Percentiles rank a stretch among this genome's conserved stretches.
Evolutionary conservation across 2,113 vertebrate genomes (phyloP).

Genomic region (Heteronetta atricapilla): DNA sequence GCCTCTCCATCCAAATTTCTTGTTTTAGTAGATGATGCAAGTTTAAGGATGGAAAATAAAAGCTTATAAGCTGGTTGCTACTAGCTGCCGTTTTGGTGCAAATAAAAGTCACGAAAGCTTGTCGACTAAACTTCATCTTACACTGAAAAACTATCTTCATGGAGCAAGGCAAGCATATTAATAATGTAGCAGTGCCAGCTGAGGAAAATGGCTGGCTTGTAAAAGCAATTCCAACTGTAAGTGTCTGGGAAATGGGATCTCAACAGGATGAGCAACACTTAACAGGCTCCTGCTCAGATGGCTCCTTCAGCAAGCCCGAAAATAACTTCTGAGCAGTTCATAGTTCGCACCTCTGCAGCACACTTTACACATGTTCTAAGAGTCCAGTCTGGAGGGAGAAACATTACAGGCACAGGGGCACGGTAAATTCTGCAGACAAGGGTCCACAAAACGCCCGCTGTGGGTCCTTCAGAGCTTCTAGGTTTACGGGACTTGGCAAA

Average conservation of each 20-base stretch:
- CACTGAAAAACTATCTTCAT: background rate
- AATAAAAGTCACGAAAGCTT: background rate
- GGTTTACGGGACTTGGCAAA: background rate
- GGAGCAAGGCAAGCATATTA: constrained; percentile 1
- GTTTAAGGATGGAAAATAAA: constrained; percentile 30
- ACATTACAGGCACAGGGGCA: background rate
- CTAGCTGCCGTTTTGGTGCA: background rate
- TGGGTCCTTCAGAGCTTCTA: background rate
- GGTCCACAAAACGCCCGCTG: rapidly evolving
- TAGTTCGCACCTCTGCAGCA: constrained; percentile 10
- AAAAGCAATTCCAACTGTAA: constrained; percentile 40
- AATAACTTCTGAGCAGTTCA: constrained; percentile 3
- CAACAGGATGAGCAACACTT: constrained; percentile 42
- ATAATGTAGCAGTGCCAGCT: constrained; percentile 25
- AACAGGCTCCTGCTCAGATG: constrained; percentile 34
- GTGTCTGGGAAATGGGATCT: constrained; percentile 49
- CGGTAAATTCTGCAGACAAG: background rate
- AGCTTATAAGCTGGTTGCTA: background rate
- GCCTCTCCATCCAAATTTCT: background rate
- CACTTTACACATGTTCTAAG: background rate
- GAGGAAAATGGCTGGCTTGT: constrained; percentile 27
- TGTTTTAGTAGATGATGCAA: constrained; percentile 17
- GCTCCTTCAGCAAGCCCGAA: constrained; percentile 22
- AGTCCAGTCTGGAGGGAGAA: background rate
- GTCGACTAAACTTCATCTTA: constrained; percentile 25